Evolutionary conservation across 1,140 invertebrate genomes (phyloP), one percentile per base, ranked within the genome.

Genomic region (Laupala kohalensis): DNA sequence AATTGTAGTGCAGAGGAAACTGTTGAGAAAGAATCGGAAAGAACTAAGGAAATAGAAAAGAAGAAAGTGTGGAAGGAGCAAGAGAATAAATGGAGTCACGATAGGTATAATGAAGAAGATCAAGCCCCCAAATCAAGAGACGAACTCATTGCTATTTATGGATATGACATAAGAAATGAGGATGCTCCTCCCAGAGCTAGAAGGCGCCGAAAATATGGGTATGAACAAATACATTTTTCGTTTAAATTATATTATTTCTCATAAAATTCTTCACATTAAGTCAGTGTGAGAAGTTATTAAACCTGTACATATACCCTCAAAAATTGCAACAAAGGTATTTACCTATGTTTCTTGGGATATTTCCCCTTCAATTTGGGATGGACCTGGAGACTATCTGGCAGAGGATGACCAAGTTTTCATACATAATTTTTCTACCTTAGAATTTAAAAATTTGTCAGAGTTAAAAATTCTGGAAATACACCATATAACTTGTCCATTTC

Each of bases 91-190:
- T 98, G 96, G 96, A 83, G 86, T 15, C 96, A 98, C 80, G 96
- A 98, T 81, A 85, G 90, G 71, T 98, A 90, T 78, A 90, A 92
- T 77, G 91, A 94, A 73, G 82, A 83, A 23, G 86, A 88, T 69
- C 90, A 97, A 83, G 86, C 88, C 67, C 95, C 96, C 4, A 98
- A 98, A 81, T 89, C 89, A 25, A 86, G 89, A 9, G 87, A 94
- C 29, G 96, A 98, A 83, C 78, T 98, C 6, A 87, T 96, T 66
- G 86, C 90, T 2, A 85, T 91, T 62, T 98, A 98, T 80, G 96
- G 96, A 4, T 98, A 97, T 81, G 95, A 98, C 78, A 98, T 98
- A 69, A 83, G 95, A 68, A 92, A 91, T 76, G 92, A 96, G 81
- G 94, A 97, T 78, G 92, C 92, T 0, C 91, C 94, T 23, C 94